These are phyloP conservation scores for Lagopus muta DNA, from an alignment of 2,113 vertebrate species.

Conservation along the genomic window DNA sequence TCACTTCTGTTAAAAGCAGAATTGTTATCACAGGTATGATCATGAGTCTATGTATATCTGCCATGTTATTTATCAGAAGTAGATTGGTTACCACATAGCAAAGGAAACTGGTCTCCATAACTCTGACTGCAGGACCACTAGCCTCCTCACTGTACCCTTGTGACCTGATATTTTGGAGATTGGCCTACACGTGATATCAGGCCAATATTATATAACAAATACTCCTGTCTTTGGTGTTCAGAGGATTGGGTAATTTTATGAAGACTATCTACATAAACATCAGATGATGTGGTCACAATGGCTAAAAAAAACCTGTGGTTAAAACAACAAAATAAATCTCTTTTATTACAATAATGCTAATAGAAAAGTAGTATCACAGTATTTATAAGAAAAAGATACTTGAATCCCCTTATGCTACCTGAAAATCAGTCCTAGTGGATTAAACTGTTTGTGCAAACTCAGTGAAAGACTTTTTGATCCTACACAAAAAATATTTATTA, in stretches of 20 bases:
- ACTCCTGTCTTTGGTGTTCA: background rate
- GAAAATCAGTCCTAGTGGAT: background rate
- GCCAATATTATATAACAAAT: background rate
- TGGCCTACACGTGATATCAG: background rate
- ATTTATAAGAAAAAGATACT: background rate
- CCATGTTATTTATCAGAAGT: background rate
- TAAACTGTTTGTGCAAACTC: background rate
- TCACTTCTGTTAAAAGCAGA: background rate
- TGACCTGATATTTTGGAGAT: background rate
- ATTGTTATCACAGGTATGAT: background rate
- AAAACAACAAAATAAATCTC: background rate
- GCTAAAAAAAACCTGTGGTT: too few relatives aligned
- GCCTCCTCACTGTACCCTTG: background rate
- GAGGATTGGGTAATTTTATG: background rate
- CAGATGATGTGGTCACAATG: background rate
- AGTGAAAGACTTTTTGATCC: background rate
- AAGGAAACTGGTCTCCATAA: background rate
- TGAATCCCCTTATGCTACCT: background rate
- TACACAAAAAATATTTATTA: background rate
- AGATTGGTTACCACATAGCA: background rate
- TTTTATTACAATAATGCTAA: background rate
- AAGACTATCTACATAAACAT: background rate
- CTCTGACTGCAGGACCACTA: background rate
- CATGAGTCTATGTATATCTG: background rate
- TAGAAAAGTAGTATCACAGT: background rate